Conservation (phyloP, 1,140 invertebrate genomes). For the Anthonomus grandis region DNA sequence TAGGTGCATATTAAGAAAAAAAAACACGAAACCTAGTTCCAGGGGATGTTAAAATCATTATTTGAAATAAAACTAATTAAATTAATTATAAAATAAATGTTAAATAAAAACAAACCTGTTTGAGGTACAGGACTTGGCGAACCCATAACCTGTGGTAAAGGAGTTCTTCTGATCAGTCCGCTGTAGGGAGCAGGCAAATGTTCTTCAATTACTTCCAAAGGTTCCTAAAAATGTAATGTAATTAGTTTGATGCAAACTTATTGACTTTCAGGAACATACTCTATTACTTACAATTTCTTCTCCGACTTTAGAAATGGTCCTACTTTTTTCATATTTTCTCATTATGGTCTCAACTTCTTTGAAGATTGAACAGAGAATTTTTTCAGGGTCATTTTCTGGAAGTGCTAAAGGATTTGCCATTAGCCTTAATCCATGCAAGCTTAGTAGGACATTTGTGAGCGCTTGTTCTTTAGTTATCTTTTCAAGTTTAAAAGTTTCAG, state of each 20-base stretch:
- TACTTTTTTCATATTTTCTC: constrained; percentile 12
- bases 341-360: constrained; percentile 21
- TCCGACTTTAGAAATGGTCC: constrained; percentile 10
- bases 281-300: constrained; percentile 9
- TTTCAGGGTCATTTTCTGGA: constrained; percentile 13
- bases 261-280: neutral
- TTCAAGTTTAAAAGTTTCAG: constrained; percentile 11
- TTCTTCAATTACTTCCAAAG: constrained; percentile 5
- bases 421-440: constrained; percentile 26
- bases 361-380: constrained; percentile 15
- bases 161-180: constrained; percentile 40
- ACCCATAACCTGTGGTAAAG: constrained; percentile 37
- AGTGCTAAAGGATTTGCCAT: constrained; percentile 30
- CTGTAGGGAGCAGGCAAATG: constrained; percentile 40
- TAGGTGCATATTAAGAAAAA: no score
- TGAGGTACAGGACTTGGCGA: constrained; percentile 32
- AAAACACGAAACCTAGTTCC: no score
- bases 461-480: constrained; percentile 25
- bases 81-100: constrained; percentile 7
- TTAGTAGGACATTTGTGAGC: constrained; percentile 11
- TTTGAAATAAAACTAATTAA: no score
- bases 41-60: no score
- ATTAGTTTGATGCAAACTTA: neutral
- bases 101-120: constrained; percentile 24
- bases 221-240: constrained; percentile 20